A percentile compares a stretch with the other conserved stretches of the same genome.
Conservation (phyloP, 2,888 invertebrate species). For the Pammene fasciana region DNA sequence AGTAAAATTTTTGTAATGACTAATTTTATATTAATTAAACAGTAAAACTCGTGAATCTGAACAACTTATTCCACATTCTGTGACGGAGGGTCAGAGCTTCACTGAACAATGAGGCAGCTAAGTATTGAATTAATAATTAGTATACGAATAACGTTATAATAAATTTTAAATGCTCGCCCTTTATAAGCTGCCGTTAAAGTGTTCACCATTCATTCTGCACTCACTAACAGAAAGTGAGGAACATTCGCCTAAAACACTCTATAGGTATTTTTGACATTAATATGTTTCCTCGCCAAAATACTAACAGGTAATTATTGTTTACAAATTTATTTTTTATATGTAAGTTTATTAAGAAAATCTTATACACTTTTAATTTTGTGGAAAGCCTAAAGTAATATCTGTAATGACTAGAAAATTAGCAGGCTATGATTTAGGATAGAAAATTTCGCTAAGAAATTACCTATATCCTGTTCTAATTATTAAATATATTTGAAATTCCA, state of each 20-base stretch:
- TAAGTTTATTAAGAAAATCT: too few relatives aligned
- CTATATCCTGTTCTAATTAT: too few relatives aligned
- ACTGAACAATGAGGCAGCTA: slow-evolving; percentile 6
- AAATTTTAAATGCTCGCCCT: background rate
- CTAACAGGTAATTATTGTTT: background rate
- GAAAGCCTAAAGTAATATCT: too few relatives aligned
- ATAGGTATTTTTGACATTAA: background rate
- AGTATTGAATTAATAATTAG: slow-evolving; percentile 9
- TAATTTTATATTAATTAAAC: background rate
- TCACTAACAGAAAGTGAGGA: too few relatives aligned
- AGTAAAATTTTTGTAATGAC: too few relatives aligned
- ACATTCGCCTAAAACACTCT: background rate
- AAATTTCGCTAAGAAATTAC: too few relatives aligned
- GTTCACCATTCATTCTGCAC: too few relatives aligned
- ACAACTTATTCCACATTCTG: background rate
- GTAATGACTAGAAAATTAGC: too few relatives aligned
- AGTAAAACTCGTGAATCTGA: background rate
- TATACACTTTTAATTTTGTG: too few relatives aligned
- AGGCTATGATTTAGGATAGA: too few relatives aligned
- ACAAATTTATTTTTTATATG: too few relatives aligned
- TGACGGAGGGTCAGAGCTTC: background rate
- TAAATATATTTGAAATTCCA: too few relatives aligned
- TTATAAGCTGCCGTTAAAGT: background rate
- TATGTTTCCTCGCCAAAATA: background rate
- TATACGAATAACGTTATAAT: slow-evolving; percentile 7